phyloP scores from a whole-genome alignment of 2,113 vertebrate genomes.

The Cathartes aura region DNA sequence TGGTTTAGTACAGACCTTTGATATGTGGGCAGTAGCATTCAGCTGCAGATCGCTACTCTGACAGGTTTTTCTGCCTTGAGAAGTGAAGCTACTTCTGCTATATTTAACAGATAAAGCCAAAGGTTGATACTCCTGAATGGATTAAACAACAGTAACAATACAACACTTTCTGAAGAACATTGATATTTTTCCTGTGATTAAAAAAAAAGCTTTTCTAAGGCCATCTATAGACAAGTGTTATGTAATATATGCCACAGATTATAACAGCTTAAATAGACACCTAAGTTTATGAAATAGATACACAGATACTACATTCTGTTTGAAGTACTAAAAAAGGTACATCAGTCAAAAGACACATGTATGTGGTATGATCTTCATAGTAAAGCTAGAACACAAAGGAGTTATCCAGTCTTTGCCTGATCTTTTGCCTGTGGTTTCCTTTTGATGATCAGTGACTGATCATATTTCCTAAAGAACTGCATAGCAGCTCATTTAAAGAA shows the following conservation, averaged over 20 bases:
- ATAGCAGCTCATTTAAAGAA: neutral
- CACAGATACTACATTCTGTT: neutral
- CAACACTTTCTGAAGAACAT: neutral
- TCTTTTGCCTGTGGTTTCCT: neutral
- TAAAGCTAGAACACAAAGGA: neutral
- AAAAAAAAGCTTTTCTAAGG: neutral
- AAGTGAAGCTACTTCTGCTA: neutral
- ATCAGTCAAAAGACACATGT: neutral
- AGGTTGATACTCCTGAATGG: neutral
- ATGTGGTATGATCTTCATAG: neutral
- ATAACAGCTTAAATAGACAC: neutral
- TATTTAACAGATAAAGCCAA: neutral
- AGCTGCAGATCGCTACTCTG: neutral
- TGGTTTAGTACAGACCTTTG: neutral
- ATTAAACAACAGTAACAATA: neutral
- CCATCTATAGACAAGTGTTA: neutral
- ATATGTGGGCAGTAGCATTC: rapidly evolving
- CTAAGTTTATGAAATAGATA: neutral
- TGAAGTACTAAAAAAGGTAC: neutral
- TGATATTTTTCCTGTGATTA: neutral
- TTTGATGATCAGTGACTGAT: neutral
- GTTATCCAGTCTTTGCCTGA: neutral
- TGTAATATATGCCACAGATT: neutral
- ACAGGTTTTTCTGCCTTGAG: neutral
- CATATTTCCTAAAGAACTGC: neutral